These are phyloP conservation scores for Sander lucioperca DNA, from an alignment of 2,113 vertebrate species.

Conservation along the genomic window DNA sequence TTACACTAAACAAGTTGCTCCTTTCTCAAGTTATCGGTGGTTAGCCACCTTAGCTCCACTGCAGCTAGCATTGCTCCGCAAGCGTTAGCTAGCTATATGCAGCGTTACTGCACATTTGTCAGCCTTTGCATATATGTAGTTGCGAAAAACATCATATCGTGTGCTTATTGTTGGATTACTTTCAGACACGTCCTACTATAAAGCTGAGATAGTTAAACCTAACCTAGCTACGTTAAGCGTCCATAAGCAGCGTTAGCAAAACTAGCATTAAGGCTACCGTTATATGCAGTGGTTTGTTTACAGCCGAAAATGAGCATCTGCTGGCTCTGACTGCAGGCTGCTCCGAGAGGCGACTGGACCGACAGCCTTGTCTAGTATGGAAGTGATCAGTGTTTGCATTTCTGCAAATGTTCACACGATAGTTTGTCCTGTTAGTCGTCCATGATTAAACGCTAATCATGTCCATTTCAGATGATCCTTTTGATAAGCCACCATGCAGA, in stretches of 20 bases:
- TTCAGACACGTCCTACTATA: background rate
- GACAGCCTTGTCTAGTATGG: too few species aligned
- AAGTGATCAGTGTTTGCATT: background rate
- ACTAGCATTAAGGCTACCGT: background rate
- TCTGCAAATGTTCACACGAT: background rate
- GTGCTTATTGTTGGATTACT: background rate
- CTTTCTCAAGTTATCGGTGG: rapidly evolving
- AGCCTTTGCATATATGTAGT: background rate
- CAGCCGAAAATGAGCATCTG: background rate
- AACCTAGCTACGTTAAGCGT: background rate
- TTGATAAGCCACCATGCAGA: slow-evolving; percentile 94
- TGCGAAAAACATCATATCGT: rapidly evolving
- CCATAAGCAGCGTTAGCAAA: background rate
- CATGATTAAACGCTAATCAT: background rate
- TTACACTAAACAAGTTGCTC: rapidly evolving
- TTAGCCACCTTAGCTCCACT: background rate
- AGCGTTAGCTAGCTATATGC: slow-evolving; percentile 9
- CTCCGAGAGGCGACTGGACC: background rate
- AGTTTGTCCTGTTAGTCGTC: background rate
- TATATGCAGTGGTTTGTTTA: slow-evolving; percentile 6
- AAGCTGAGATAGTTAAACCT: background rate
- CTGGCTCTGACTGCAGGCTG: background rate
- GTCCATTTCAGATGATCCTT: slow-evolving; percentile 89
- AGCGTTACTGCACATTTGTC: background rate
- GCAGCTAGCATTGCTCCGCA: slow-evolving; percentile 23